Conservation (phyloP, 1,140 invertebrate genomes). For the Drosophila biarmipes region DNA sequence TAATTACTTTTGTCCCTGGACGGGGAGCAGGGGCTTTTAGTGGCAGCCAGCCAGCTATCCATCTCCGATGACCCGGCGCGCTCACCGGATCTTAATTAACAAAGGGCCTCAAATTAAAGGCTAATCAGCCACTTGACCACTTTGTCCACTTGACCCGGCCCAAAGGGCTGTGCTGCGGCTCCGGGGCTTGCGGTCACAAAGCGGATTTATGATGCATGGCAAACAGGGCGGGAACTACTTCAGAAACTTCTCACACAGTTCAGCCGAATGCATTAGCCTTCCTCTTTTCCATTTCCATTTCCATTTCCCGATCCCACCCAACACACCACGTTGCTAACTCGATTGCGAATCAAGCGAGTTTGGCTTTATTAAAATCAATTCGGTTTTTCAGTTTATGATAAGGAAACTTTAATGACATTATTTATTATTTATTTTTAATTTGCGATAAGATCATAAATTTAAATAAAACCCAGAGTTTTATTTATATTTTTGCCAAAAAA, state of each 20-base stretch:
- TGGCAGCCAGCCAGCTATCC: slow-evolving; percentile 20
- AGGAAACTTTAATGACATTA: too few relatives aligned
- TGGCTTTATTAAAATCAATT: slow-evolving; percentile 44
- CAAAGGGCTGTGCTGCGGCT: slow-evolving; percentile 10
- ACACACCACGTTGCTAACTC: slow-evolving; percentile 25
- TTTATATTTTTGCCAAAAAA: too few relatives aligned
- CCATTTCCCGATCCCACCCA: slow-evolving; percentile 4
- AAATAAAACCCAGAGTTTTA: too few relatives aligned
- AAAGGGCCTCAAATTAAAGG: slow-evolving; percentile 76
- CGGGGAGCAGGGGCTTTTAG: slow-evolving; percentile 31
- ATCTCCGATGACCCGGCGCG: slow-evolving; percentile 23
- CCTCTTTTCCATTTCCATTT: slow-evolving; percentile 14
- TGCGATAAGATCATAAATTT: too few relatives aligned
- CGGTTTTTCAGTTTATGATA: slow-evolving; percentile 1
- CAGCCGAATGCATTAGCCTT: slow-evolving; percentile 9
- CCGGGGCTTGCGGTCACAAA: slow-evolving; percentile 37
- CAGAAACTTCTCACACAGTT: slow-evolving; percentile 64
- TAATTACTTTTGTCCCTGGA: slow-evolving; percentile 64
- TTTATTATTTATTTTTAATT: too few relatives aligned
- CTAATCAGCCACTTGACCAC: slow-evolving; percentile 77
- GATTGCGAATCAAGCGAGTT: slow-evolving; percentile 47
- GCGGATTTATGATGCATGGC: slow-evolving; percentile 76
- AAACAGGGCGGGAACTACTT: slow-evolving; percentile 52
- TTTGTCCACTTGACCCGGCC: slow-evolving; percentile 56
- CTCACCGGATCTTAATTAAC: slow-evolving; percentile 72